Conservation (phyloP, 1,140 invertebrate species). For the Pseudomyrmex gracilis region DNA sequence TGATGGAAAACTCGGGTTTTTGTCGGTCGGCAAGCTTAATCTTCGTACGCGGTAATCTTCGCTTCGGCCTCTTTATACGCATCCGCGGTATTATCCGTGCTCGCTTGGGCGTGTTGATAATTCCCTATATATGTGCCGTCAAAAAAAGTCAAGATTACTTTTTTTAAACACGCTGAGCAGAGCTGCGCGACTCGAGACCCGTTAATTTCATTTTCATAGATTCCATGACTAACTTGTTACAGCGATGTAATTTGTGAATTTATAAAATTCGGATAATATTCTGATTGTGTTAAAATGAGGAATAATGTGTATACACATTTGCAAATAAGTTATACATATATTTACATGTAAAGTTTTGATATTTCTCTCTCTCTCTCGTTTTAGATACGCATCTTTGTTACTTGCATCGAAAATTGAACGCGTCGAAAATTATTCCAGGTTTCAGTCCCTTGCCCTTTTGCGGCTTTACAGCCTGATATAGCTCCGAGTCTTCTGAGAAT, state of each 20-base stretch:
- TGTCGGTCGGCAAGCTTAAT: slow-evolving; percentile 39
- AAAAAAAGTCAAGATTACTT: slow-evolving; percentile 22
- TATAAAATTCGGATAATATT: too few species aligned
- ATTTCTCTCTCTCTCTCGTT: not conserved
- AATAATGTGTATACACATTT: too few species aligned
- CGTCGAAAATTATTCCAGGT: slow-evolving; percentile 21
- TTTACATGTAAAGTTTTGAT: not conserved
- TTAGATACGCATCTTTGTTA: not conserved
- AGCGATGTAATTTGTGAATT: too few species aligned
- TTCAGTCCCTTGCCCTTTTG: slow-evolving; percentile 6
- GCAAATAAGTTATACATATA: too few species aligned
- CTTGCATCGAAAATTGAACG: slow-evolving; percentile 25
- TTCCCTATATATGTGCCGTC: slow-evolving; percentile 20
- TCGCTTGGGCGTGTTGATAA: slow-evolving; percentile 16
- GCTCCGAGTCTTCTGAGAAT: slow-evolving; percentile 51
- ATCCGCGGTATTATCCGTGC: not conserved
- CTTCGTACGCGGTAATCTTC: slow-evolving; percentile 35
- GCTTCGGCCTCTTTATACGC: slow-evolving; percentile 2
- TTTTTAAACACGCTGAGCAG: not conserved
- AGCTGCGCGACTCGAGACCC: too few species aligned
- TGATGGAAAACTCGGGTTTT: slow-evolving; percentile 55
- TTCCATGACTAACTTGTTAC: too few species aligned
- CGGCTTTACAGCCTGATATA: slow-evolving; percentile 7
- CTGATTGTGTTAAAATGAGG: too few species aligned
- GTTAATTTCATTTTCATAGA: too few species aligned